Conservation (phyloP, 2,113 vertebrate genomes). For the Pristiophorus japonicus region DNA sequence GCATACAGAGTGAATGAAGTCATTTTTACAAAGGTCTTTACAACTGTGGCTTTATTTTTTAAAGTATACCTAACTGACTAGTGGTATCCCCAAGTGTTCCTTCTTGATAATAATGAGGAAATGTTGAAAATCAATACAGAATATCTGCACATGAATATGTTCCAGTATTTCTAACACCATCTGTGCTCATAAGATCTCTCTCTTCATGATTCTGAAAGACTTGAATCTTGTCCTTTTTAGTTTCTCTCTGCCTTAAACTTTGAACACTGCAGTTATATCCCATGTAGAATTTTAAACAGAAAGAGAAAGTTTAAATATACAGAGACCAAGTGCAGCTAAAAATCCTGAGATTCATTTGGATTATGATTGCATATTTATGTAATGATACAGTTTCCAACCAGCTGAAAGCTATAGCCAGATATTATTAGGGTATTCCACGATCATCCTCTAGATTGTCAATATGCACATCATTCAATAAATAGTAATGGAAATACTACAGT, state of each 20-base stretch:
- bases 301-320: not conserved
- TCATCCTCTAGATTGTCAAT: not conserved
- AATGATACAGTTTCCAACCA: not conserved
- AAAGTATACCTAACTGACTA: no score
- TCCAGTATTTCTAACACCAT: not conserved
- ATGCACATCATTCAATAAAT: not conserved
- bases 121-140: not conserved
- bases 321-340: not conserved
- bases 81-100: not conserved
- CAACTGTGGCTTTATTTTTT: not conserved
- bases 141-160: not conserved
- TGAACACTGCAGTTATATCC: not conserved
- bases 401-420: not conserved
- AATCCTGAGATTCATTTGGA: not conserved
- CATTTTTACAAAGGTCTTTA: not conserved
- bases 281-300: not conserved
- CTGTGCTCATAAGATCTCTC: not conserved
- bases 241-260: not conserved
- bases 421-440: not conserved
- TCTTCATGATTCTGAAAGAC: not conserved
- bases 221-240: not conserved
- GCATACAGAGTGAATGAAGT: not conserved
- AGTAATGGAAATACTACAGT: not conserved
- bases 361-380: not conserved
- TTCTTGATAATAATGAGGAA: not conserved